Evolutionary conservation across 92 coral and sea anemone genomes (phyloP), one percentile per base, ranked within the genome.

Genomic region (Heliopora coerulea): DNA sequence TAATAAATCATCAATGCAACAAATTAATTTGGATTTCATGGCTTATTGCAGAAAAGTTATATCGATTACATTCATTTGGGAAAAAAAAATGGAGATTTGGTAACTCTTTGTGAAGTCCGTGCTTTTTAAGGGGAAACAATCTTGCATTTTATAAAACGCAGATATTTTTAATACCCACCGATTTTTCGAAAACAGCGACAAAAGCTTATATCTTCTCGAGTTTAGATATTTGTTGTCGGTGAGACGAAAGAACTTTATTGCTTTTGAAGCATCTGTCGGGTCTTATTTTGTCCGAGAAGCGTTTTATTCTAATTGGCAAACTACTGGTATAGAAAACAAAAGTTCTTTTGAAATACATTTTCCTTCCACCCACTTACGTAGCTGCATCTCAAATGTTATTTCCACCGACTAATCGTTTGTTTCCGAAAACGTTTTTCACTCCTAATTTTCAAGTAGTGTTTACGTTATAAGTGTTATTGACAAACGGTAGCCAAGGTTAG

Each of bases 201-300:
- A 67, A 67, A 58, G 48, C 34, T 9, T 67, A 67, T 46, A 67
- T 28, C 59, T 44, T 24, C 48, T 67, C 34, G 49, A 28, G 59
- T 59, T 6, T 25, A 59, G 54, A 40, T 67, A 49, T 67, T 67
- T 67, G 34, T 34, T 6, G 74, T 46, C 74, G 74, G 74, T 26
- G 58, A 54, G 74, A 67, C 74, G 40, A 32, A 67, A 67, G 54
- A 35, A 49, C 17, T 37, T 26, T 49, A 67, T 67, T 67, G 59
- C 48, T 67, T 26, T 8, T 9, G 24, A 1, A 44, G 74, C 74
- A 67, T 67, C 57, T 67, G 74, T 54, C 74, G 40, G 34, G 74
- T 67, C 48, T 67, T 67, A 40, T 67, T 42, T 44, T 29, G 23
- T 17, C 27, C 0, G 37, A 48, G 15, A 25, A 54, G 23, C 21